These are phyloP conservation scores for Luscinia megarhynchos DNA, from an alignment of 2,797 vertebrate genomes.

Conservation along the genomic window DNA sequence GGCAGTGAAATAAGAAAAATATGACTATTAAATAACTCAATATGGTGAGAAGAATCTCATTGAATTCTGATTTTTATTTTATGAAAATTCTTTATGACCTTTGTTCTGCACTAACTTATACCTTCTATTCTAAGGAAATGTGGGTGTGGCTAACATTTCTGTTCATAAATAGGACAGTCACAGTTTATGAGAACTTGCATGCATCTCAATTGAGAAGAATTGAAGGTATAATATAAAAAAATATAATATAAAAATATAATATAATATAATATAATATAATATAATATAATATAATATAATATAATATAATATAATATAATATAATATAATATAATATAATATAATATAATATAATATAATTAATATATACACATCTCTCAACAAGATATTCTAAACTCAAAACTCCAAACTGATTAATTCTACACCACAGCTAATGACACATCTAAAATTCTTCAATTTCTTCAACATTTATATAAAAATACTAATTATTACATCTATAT, in stretches of 20 bases:
- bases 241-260: background rate
- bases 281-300: too few relatives aligned
- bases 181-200: background rate
- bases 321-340: too few relatives aligned
- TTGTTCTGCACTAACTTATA: background rate
- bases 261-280: too few relatives aligned
- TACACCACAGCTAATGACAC: background rate
- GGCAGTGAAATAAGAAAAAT: background rate
- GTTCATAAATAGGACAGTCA: background rate
- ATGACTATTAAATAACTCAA: background rate
- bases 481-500: background rate
- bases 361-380: background rate
- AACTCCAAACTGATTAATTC: background rate
- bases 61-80: background rate
- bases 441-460: background rate
- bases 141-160: background rate
- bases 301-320: background rate
- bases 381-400: background rate
- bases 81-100: background rate
- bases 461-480: background rate
- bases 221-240: background rate
- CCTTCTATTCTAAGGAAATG: background rate
- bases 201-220: background rate
- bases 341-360: too few relatives aligned
- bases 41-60: background rate